Percentiles rank a stretch among this genome's conserved stretches.
Conservation (phyloP, 64 coral and sea anemone genomes). For the Anthopleura sola region DNA sequence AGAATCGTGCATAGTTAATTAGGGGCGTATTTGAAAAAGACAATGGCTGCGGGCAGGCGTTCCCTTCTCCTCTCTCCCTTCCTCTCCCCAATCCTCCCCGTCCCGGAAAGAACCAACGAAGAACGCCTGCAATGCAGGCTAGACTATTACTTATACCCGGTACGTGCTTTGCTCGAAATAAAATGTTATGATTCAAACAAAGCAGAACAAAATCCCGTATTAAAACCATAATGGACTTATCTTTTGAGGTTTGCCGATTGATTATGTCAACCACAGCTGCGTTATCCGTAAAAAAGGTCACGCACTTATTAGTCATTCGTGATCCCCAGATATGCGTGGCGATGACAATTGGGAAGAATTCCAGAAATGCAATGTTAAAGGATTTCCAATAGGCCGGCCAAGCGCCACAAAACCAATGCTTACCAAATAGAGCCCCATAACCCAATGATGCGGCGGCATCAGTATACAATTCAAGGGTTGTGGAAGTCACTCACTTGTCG, state of each 20-base stretch:
- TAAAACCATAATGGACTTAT: not conserved
- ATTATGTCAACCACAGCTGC: constrained; percentile 21
- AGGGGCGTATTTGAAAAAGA: no score
- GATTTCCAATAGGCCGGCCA: not conserved
- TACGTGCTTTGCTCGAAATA: not conserved
- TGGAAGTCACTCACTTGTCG: not conserved
- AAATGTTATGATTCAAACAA: not conserved
- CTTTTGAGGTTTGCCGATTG: constrained; percentile 20
- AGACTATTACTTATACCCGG: no score
- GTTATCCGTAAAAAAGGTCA: constrained; percentile 9
- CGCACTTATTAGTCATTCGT: constrained; percentile 8
- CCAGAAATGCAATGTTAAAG: constrained; percentile 22
- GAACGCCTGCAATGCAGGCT: no score
- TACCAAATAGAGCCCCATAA: constrained; percentile 20
- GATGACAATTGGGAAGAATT: constrained; percentile 20
- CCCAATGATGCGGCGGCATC: constrained; percentile 22
- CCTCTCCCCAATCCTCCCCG: no score
- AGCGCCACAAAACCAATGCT: constrained; percentile 30
- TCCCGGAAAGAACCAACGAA: no score
- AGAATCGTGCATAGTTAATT: no score
- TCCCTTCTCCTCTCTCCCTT: no score
- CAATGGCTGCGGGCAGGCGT: no score
- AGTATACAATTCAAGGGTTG: not conserved
- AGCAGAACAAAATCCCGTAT: not conserved
- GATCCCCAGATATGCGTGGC: not conserved